Conservation (phyloP, 2,888 invertebrate species). For the Platycnemis pennipes region DNA sequence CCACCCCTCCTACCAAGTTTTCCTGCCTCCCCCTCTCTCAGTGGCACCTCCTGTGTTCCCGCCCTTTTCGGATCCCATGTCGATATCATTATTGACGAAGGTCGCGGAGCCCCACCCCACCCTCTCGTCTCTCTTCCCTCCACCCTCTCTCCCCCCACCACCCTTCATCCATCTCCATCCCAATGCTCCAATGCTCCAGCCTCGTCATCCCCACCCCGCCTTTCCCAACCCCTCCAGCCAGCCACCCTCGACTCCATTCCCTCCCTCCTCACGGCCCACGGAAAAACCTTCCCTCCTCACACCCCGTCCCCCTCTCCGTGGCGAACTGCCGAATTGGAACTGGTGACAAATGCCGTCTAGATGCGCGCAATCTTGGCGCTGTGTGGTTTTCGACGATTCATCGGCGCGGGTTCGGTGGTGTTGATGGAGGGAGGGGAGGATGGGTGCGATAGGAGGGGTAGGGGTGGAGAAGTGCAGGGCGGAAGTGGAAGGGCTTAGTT, state of each 20-base stretch:
- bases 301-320: neutral
- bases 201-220: neutral
- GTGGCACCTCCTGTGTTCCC: neutral
- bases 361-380: slow-evolving; percentile 65
- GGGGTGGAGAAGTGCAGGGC: neutral
- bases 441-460: neutral
- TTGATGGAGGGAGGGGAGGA: neutral
- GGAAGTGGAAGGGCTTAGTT: neutral
- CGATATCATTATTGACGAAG: slow-evolving; percentile 66
- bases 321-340: slow-evolving; percentile 59
- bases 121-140: neutral
- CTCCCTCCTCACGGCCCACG: neutral
- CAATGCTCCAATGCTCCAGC: neutral
- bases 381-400: slow-evolving; percentile 60
- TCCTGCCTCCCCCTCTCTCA: neutral
- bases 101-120: neutral
- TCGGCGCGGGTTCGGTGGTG: neutral
- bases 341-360: slow-evolving; percentile 62
- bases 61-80: slow-evolving; percentile 60
- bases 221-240: neutral
- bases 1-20: neutral
- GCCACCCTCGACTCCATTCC: neutral
- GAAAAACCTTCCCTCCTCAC: neutral
- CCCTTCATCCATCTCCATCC: neutral
- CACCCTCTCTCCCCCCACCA: neutral